These are phyloP conservation scores for Wiebesia pumilae DNA, from an alignment of 1,140 invertebrate genomes.

Conservation along the genomic window DNA sequence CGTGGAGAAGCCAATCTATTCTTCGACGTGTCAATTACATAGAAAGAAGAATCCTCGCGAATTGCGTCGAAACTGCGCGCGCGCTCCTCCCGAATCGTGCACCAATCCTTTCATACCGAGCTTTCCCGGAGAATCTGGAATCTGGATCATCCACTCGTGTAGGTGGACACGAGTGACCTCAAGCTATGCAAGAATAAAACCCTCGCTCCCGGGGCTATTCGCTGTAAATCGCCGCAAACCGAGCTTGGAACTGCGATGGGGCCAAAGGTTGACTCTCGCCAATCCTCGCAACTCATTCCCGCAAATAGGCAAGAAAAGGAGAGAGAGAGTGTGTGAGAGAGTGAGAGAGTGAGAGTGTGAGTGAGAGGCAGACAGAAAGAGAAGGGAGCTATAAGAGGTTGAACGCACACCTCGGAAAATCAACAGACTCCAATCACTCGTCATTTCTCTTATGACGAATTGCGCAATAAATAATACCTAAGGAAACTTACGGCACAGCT, in stretches of 20 bases:
- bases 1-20: background rate
- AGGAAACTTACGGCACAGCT: background rate
- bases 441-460: constrained; percentile 28
- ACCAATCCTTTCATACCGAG: background rate
- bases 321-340: background rate
- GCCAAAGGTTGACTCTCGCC: constrained; percentile 18
- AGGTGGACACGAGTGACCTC: background rate
- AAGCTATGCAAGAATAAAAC: background rate
- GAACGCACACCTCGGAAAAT: constrained; percentile 24
- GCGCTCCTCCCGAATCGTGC: background rate
- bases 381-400: background rate
- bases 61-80: background rate
- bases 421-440: constrained; percentile 25
- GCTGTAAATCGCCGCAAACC: background rate
- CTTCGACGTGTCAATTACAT: background rate
- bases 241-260: background rate
- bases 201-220: background rate
- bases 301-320: background rate
- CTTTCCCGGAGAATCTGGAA: background rate
- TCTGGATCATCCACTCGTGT: constrained; percentile 17
- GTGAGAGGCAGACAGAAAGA: background rate
- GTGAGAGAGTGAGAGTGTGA: background rate
- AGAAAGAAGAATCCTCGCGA: background rate
- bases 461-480: constrained; percentile 45
- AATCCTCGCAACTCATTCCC: constrained; percentile 9